A percentile compares a stretch with the other conserved stretches of the same genome.
These are phyloP conservation scores for Mormyrus lacerda DNA, from an alignment of 2,113 vertebrate species.

Conservation along the genomic window DNA sequence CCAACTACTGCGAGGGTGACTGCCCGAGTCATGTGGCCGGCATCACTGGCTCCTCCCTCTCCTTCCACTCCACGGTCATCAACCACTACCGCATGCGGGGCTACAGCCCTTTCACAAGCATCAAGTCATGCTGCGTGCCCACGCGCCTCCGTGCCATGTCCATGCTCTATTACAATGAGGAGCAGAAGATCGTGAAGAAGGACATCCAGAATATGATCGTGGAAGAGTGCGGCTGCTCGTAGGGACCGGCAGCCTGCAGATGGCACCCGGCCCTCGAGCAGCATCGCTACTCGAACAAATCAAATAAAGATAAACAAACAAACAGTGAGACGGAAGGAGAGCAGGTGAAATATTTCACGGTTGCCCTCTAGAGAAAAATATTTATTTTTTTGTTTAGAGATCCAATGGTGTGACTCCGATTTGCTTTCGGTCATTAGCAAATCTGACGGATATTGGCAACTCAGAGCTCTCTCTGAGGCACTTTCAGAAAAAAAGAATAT, in stretches of 20 bases:
- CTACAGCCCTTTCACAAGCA: conserved; percentile 86
- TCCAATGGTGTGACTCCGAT: conserved; percentile 21
- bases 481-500: conserved; percentile 55
- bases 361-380: conserved; percentile 21
- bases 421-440: conserved; percentile 35
- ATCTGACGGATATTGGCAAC: conserved; percentile 35
- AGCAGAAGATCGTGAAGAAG: conserved; percentile 97
- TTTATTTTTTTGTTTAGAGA: conserved; percentile 15
- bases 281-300: not conserved
- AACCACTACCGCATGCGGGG: conserved; percentile 94
- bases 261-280: not conserved
- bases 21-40: conserved; percentile 89
- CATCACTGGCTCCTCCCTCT: conserved; percentile 81
- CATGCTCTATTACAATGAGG: conserved; percentile 96
- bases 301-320: not conserved
- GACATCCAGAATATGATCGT: conserved; percentile 99
- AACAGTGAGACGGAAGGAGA: conserved; percentile 23
- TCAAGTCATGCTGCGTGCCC: conserved; percentile 92
- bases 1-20: conserved; percentile 97
- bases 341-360: conserved; percentile 18
- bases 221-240: conserved; percentile 96
- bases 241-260: conserved; percentile 29
- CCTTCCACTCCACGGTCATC: conserved; percentile 96
- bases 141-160: conserved; percentile 97
- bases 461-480: conserved; percentile 51